phyloP scores from a whole-genome alignment of 2,797 vertebrate genomes.

The Pempheris klunzingeri region DNA sequence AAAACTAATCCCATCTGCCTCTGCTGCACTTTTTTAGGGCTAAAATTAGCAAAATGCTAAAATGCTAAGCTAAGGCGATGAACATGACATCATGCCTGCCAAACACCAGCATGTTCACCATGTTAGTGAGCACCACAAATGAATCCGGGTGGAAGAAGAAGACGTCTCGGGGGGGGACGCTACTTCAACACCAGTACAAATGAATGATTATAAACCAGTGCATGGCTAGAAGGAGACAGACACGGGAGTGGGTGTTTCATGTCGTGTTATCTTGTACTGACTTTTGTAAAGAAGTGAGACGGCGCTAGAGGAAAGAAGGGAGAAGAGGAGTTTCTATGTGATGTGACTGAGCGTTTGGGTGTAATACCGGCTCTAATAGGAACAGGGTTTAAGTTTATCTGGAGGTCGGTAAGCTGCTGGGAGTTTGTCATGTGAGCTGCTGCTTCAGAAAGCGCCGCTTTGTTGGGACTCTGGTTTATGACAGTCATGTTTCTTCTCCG shows the following conservation, averaged over 20 bases:
- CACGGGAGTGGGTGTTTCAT: neutral
- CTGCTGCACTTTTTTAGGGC: too few species aligned
- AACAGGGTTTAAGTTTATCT: slow-evolving; percentile 41
- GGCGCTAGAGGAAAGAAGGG: neutral
- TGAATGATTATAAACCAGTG: too few species aligned
- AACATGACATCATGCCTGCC: too few species aligned
- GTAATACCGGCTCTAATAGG: slow-evolving; percentile 9
- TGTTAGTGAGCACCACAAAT: neutral
- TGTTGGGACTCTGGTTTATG: slow-evolving; percentile 16
- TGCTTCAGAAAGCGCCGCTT: slow-evolving; percentile 46
- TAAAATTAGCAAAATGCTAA: too few species aligned
- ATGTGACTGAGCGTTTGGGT: too few species aligned
- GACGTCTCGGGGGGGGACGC: neutral
- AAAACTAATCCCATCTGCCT: too few species aligned
- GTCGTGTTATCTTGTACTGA: too few species aligned
- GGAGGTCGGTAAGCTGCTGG: slow-evolving; percentile 50
- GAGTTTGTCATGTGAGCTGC: slow-evolving; percentile 62
- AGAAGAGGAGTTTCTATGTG: neutral
- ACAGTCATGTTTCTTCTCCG: neutral
- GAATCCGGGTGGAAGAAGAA: neutral
- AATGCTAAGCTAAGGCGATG: too few species aligned
- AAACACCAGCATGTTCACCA: too few species aligned
- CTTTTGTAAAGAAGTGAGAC: neutral
- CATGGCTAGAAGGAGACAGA: neutral
- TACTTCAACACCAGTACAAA: neutral